phyloP scores from a whole-genome alignment of 2,113 vertebrate species.

The Vidua macroura region DNA sequence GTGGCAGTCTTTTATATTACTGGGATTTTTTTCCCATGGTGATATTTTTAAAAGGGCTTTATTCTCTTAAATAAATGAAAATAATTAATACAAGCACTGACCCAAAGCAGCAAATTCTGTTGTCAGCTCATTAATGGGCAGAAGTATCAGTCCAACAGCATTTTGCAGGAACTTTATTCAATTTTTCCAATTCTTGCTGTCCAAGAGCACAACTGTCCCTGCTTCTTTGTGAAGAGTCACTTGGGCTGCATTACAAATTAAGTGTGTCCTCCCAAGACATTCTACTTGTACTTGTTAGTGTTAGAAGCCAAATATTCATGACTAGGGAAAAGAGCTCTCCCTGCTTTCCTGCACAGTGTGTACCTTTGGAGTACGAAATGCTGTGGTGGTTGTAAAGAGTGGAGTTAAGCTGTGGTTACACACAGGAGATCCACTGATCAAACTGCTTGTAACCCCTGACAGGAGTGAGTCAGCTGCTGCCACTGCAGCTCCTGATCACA shows the following conservation, averaged over 20 bases:
- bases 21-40: not conserved
- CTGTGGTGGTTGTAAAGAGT: not conserved
- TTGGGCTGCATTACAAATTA: not conserved
- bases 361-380: not conserved
- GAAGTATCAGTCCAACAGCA: not conserved
- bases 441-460: not conserved
- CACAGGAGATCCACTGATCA: not conserved
- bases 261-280: not conserved
- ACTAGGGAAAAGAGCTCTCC: not conserved
- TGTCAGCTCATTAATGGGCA: not conserved
- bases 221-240: not conserved
- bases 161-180: not conserved
- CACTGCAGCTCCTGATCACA: not conserved
- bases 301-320: conserved; percentile 1
- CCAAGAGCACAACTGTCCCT: not conserved
- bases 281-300: not conserved
- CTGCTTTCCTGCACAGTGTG: not conserved
- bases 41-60: not conserved
- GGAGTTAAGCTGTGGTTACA: not conserved
- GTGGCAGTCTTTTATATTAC: not conserved
- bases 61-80: not conserved
- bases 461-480: not conserved
- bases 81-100: not conserved
- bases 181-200: not conserved
- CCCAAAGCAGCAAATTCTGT: not conserved